Evolutionary conservation across 2,113 vertebrate species (phyloP).

Genomic region (Manacus vitellinus): DNA sequence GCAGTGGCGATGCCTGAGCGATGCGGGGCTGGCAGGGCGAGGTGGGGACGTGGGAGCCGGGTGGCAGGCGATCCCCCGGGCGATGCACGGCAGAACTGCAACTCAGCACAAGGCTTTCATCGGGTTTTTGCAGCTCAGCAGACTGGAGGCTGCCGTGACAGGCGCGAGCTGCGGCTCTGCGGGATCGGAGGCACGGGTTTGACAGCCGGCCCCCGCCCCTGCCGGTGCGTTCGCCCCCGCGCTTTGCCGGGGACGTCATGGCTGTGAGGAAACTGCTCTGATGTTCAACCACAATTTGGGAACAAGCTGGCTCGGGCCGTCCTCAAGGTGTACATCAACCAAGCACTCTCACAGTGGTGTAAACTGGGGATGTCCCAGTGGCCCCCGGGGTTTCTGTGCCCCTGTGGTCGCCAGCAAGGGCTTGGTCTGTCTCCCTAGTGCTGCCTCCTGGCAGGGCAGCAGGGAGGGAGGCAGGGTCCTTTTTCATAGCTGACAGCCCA

Average conservation of each 20-base stretch:
- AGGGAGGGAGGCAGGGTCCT: neutral
- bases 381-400: neutral
- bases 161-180: neutral
- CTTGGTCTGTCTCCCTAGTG: neutral
- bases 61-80: neutral
- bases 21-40: neutral
- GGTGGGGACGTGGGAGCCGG: accelerated
- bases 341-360: neutral
- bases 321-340: neutral
- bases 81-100: neutral
- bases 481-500: slow-evolving; percentile 46
- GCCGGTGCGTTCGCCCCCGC: accelerated
- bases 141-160: neutral
- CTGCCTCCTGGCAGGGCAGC: neutral
- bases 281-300: neutral
- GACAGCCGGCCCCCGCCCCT: neutral
- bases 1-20: accelerated
- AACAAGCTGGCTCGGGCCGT: neutral
- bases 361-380: neutral
- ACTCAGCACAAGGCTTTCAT: neutral
- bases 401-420: neutral
- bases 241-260: accelerated
- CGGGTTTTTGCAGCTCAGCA: neutral
- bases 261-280: neutral
- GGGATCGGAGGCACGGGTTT: neutral